These are phyloP conservation scores for Bilobella aurantiaca DNA, from an alignment of 1,140 invertebrate species.

Conservation along the genomic window DNA sequence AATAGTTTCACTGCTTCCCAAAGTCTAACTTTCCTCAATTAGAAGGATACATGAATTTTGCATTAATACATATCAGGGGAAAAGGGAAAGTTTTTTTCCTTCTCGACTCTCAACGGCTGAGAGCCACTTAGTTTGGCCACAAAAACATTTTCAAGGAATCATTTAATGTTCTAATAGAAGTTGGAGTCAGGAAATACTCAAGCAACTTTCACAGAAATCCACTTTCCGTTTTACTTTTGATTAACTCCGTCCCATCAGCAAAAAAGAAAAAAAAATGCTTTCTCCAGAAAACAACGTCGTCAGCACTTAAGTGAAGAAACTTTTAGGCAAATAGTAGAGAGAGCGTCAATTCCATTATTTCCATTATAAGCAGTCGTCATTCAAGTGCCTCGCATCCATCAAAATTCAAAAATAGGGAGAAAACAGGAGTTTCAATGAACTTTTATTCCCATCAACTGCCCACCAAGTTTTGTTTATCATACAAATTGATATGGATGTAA, in stretches of 20 bases:
- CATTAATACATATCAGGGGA: conserved; percentile 31
- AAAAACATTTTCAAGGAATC: conserved; percentile 31
- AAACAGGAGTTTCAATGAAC: too few species aligned
- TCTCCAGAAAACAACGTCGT: background rate
- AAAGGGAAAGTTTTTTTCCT: conserved; percentile 24
- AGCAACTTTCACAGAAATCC: background rate
- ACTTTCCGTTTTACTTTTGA: conserved; percentile 1
- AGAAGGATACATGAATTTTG: conserved; percentile 34
- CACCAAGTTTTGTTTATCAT: too few species aligned
- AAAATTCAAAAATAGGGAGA: too few species aligned
- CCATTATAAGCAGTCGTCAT: too few species aligned
- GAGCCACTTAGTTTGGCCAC: conserved; percentile 31
- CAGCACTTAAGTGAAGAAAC: conserved; percentile 6
- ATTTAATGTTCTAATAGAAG: conserved; percentile 27
- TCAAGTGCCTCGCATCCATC: too few species aligned
- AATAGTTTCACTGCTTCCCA: background rate
- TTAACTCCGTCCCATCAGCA: too few species aligned
- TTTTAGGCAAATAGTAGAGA: too few species aligned
- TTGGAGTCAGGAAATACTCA: conserved; percentile 5
- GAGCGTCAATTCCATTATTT: too few species aligned
- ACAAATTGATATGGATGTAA: too few species aligned
- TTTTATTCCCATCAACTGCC: too few species aligned
- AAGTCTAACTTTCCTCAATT: conserved; percentile 16
- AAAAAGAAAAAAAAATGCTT: too few species aligned
- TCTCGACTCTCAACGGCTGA: background rate